Evolutionary conservation across 2,113 vertebrate genomes (phyloP).

Genomic region (Leuciscus idus): DNA sequence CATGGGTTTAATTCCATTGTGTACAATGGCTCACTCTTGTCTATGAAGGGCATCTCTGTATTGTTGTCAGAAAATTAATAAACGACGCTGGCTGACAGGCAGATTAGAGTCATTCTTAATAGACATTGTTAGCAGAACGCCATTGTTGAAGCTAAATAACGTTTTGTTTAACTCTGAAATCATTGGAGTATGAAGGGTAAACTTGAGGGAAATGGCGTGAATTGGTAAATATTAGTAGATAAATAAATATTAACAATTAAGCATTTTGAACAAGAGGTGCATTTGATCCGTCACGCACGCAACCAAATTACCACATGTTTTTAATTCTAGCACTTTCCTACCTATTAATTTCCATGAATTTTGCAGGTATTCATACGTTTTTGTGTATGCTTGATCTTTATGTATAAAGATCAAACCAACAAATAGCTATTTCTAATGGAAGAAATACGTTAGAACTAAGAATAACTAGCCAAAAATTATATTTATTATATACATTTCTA

Average conservation of each 20-base stretch:
- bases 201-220: background rate
- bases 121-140: background rate
- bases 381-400: background rate
- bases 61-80: background rate
- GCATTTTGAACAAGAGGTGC: background rate
- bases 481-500: background rate
- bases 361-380: background rate
- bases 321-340: background rate
- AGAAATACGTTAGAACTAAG: background rate
- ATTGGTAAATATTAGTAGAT: constrained; percentile 19
- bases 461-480: background rate
- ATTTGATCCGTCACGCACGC: background rate
- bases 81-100: constrained; percentile 11
- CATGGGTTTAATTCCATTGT: constrained; percentile 11
- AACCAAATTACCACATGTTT: background rate
- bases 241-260: background rate
- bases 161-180: background rate
- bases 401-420: background rate
- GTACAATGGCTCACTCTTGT: constrained; percentile 14
- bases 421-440: background rate
- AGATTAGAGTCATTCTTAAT: constrained; percentile 31
- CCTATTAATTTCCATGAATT: background rate
- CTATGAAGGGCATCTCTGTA: background rate
- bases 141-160: constrained; percentile 19
- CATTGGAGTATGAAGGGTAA: background rate